phyloP scores from a whole-genome alignment of 2,797 vertebrate species.

The Hemibagrus guttatus region DNA sequence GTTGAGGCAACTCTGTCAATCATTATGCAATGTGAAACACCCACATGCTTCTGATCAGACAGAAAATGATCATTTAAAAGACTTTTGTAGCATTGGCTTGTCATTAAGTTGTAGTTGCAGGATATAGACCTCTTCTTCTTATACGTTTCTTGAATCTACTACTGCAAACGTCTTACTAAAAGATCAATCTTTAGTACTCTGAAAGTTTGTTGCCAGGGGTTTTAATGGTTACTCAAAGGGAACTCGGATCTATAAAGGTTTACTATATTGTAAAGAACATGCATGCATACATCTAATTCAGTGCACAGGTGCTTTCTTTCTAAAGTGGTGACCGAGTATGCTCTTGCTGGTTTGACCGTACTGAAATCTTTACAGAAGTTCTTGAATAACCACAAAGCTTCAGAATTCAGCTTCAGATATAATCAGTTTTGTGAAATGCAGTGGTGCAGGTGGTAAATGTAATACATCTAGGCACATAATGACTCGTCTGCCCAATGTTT shows the following conservation, averaged over 20 bases:
- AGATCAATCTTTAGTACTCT: neutral
- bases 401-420: neutral
- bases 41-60: neutral
- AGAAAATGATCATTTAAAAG: neutral
- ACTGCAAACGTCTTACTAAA: neutral
- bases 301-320: neutral
- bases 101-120: neutral
- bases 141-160: neutral
- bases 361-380: neutral
- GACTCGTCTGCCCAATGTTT: neutral
- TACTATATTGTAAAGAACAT: neutral
- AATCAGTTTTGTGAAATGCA: slow-evolving; percentile 7
- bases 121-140: too few species aligned
- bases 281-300: neutral
- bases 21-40: neutral
- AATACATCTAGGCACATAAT: neutral
- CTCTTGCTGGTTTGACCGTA: neutral
- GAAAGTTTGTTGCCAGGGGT: neutral
- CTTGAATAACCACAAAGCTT: neutral
- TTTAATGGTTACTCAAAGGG: neutral
- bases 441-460: neutral
- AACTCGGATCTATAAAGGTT: neutral
- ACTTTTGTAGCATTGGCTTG: neutral
- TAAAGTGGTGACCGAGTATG: neutral
- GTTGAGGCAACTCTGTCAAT: neutral